Evolutionary conservation across 1,140 invertebrate species (phyloP), one percentile per base, ranked within the genome.

Genomic region (Colletes latitarsis): DNA sequence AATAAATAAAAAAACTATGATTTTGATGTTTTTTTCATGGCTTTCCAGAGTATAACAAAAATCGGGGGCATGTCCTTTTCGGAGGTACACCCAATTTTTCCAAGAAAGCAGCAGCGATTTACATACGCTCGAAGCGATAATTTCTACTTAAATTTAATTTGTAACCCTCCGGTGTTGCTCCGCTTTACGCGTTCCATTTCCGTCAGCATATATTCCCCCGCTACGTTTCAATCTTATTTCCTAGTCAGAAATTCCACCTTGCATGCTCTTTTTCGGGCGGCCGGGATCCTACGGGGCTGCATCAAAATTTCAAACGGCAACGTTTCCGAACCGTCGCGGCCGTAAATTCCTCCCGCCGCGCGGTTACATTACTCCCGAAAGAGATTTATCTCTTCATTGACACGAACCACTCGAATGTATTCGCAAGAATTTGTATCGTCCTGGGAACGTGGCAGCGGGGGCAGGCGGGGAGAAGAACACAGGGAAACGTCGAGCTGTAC

Each of bases 341-440:
- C 30, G 76, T 78, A 71, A 72, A 78, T 78, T 63, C 46, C 49
- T 5, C 46, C 10, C 46, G 57, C 19, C 41, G n/a, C 68, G 19
- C 46, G 68, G 67, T 43, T 70, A 46, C 67, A 60, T 46, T 49
- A 43, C 19, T n/a, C 9, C n/a, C 49, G 58, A 72, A 78, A 19
- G 49, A 63, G 58, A 78, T 78, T 72, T 78, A 78, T 78, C 68
- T 78, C 46, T 78, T 78, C 58, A 78, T 78, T 71, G 76, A 78
- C 68, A 41, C 68, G 57, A 53, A 21, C 12, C 58, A 30, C 14
- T 63, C 5, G 46, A 63, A 30, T 58, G 63, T 12, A 19, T 43
- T 69, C 58, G 6, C 17, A 5, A 63, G 49, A 70, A 72, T 78
- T 52, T 49, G 57, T 63, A 53, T 43, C 30, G 52, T 17, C 15